Base-by-base conservation (phyloP, 2,113 vertebrate species). In the Casuarius casuarius region DNA sequence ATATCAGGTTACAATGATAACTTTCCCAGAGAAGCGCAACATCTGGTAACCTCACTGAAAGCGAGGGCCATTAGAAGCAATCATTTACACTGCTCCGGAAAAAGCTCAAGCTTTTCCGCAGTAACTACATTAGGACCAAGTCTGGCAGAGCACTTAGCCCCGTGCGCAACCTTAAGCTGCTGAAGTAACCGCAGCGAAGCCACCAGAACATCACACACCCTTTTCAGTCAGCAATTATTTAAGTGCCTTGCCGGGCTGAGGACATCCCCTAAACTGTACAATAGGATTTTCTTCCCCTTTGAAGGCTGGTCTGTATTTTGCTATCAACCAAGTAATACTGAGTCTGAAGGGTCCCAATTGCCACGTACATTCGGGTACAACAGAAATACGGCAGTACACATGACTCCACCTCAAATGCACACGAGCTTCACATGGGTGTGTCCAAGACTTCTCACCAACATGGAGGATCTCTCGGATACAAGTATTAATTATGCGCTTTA, bases 401-500 rank as follows among this genome's bases (percentile, higher is more conserved):
- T 8, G 48, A n/a, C 5, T n/a, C 4, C 29, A 49, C 62, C 73
- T 75, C 17, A 58, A 35, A 52, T 9, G 6, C 51, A 77, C 8
- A 3, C 2, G 1, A 86, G 10, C 14, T 58, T n/a, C 63, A 56
- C 6, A 66, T 0, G 0, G 1, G 3, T 22, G 31, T 9, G 87
- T 82, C 79, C 31, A 28, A 67, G 91, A 76, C 7, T 81, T 88
- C 75, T 46, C 49, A 54, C 9, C 56, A 31, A 63, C 7, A 40
- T 0, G 35, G 10, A 58, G 52, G 95, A 79, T 76, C 71, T 35
- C 51, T 40, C 2, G 23, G 7, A 54, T n/a, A 58, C 18, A 89
- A 92, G 59, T 62, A 89, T 31, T 44, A 74, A 38, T 62, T 68
- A 31, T 6, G 28, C 26, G 79, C 35, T 81, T 84, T 56, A 81